These are phyloP conservation scores for Rutpela maculata DNA, from an alignment of 2,888 invertebrate species.

Conservation along the genomic window DNA sequence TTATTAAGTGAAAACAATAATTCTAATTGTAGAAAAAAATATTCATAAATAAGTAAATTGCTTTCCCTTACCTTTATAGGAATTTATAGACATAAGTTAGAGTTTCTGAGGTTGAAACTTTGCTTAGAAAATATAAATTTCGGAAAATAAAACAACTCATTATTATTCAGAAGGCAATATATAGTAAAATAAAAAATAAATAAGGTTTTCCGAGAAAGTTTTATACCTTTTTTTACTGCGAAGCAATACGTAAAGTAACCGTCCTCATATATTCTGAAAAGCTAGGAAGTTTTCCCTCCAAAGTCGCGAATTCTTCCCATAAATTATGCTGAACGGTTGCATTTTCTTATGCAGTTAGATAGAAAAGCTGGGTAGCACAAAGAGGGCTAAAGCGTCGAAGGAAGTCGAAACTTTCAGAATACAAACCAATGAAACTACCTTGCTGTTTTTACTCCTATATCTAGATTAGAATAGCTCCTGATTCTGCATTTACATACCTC, in stretches of 20 bases:
- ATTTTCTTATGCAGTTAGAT: slow-evolving; percentile 67
- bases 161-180: slow-evolving; percentile 41
- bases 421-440: slow-evolving; percentile 45
- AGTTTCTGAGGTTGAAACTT: not conserved
- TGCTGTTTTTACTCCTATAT: slow-evolving; percentile 61
- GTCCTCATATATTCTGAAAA: slow-evolving; percentile 65
- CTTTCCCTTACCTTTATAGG: too few relatives aligned
- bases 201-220: slow-evolving; percentile 56
- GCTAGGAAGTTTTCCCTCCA: slow-evolving; percentile 64
- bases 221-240: slow-evolving; percentile 61
- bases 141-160: not conserved
- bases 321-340: slow-evolving; percentile 68
- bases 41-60: too few relatives aligned
- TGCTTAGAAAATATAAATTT: not conserved
- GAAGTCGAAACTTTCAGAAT: slow-evolving; percentile 44
- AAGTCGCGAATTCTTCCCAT: slow-evolving; percentile 67
- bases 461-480: slow-evolving; percentile 71
- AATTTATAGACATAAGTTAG: too few relatives aligned
- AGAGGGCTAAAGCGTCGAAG: slow-evolving; percentile 36
- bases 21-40: too few relatives aligned
- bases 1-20: too few relatives aligned
- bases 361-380: slow-evolving; percentile 53
- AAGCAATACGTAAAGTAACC: slow-evolving; percentile 68
- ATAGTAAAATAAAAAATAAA: slow-evolving; percentile 58
- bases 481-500: slow-evolving; percentile 72